These are phyloP conservation scores for Nannoperca australis DNA, from an alignment of 2,797 vertebrate genomes.

Conservation along the genomic window DNA sequence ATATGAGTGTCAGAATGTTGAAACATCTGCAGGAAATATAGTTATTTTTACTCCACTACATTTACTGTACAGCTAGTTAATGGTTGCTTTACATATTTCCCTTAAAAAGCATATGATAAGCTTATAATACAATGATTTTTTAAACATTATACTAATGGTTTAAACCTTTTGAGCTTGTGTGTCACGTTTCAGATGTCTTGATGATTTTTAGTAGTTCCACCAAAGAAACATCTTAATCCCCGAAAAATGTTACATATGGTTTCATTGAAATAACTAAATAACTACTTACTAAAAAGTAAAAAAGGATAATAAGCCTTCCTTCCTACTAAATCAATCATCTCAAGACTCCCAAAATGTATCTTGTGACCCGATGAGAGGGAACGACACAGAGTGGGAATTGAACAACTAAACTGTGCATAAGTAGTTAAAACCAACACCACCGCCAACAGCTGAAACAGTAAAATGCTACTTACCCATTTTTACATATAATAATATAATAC, in stretches of 20 bases:
- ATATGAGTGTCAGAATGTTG: constrained; percentile 40
- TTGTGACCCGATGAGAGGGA: background rate
- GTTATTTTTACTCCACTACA: background rate
- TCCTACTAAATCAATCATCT: background rate
- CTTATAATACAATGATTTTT: too few species aligned
- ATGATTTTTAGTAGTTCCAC: background rate
- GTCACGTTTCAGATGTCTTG: background rate
- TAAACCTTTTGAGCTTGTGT: too few species aligned
- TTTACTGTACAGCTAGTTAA: background rate
- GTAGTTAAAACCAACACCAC: background rate
- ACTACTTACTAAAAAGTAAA: too few species aligned
- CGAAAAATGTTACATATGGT: background rate
- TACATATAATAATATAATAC: background rate
- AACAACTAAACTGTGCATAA: background rate
- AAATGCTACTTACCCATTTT: background rate
- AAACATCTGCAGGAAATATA: constrained; percentile 23
- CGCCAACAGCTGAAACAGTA: background rate
- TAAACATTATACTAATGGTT: too few species aligned
- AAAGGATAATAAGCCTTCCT: too few species aligned
- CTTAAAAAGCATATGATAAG: background rate
- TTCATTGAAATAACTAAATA: background rate
- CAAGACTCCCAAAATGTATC: background rate
- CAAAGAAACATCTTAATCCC: background rate
- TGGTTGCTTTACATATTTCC: background rate
- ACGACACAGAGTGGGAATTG: background rate